Conservation (phyloP, 2,888 invertebrate species). For the Orchesella flavescens region DNA sequence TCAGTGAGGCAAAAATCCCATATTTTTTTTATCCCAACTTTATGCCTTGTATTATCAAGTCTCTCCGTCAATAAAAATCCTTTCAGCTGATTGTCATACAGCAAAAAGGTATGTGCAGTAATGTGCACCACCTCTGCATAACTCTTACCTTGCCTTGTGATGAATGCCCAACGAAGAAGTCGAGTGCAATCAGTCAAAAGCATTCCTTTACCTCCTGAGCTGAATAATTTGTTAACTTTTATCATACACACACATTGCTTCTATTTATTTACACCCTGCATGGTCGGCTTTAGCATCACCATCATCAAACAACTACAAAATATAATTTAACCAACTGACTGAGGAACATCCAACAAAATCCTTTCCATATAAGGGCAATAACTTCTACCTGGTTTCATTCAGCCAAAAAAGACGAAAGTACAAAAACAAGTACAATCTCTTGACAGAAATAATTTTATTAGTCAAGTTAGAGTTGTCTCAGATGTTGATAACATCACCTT, state of each 20-base stretch:
- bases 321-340: background rate
- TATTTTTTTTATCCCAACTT: too few species aligned
- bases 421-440: background rate
- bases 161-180: background rate
- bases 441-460: background rate
- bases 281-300: slow-evolving; percentile 13
- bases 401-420: slow-evolving; percentile 32
- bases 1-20: too few species aligned
- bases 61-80: slow-evolving; percentile 34
- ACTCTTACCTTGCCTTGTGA: background rate
- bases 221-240: slow-evolving; percentile 3
- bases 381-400: slow-evolving; percentile 41
- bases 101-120: slow-evolving; percentile 18
- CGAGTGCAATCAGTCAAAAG: slow-evolving; percentile 14
- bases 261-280: slow-evolving; percentile 4
- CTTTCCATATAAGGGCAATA: slow-evolving; percentile 46
- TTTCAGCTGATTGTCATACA: slow-evolving; percentile 43
- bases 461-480: too few species aligned
- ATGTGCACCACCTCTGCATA: background rate
- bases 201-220: slow-evolving; percentile 18
- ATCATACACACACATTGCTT: background rate
- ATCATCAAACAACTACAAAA: slow-evolving; percentile 21
- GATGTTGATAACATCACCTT: too few species aligned
- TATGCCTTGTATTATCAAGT: background rate
- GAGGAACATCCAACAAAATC: slow-evolving; percentile 23